Evolutionary conservation across 2,797 vertebrate species (phyloP).

Genomic region (Gambusia yucatana): DNA sequence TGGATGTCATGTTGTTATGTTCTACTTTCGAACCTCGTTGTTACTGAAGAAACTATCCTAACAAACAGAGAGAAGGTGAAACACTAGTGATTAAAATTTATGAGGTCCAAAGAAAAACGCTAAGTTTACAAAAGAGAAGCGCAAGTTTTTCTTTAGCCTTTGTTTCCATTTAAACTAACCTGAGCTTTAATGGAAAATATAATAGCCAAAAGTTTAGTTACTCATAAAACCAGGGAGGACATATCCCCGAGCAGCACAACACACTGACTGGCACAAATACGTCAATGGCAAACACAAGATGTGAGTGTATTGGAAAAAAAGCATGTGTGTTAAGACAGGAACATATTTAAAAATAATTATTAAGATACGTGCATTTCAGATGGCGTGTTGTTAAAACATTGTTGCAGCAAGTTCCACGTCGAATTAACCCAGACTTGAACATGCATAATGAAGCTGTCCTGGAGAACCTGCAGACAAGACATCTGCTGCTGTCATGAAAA

Average conservation of each 20-base stretch:
- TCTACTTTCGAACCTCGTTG: background rate
- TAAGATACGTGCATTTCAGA: background rate
- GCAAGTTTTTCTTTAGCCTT: background rate
- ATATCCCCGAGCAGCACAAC: background rate
- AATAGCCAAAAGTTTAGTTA: background rate
- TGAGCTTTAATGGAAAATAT: background rate
- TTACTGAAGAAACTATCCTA: background rate
- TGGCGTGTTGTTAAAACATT: background rate
- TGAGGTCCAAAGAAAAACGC: background rate
- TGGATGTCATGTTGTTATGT: background rate
- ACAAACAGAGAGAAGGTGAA: background rate
- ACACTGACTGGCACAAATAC: background rate
- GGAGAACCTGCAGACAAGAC: background rate
- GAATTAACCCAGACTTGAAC: background rate
- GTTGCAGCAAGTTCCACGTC: background rate
- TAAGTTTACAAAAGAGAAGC: background rate
- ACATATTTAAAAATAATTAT: background rate
- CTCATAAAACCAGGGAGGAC: background rate
- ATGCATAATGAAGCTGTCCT: background rate
- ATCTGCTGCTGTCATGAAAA: background rate
- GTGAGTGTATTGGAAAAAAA: background rate
- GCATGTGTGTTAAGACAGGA: background rate
- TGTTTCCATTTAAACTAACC: background rate
- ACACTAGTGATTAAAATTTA: background rate
- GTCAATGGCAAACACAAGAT: background rate